Conservation (phyloP, 2,113 vertebrate species). For the Brachyhypopomus gauderio region DNA sequence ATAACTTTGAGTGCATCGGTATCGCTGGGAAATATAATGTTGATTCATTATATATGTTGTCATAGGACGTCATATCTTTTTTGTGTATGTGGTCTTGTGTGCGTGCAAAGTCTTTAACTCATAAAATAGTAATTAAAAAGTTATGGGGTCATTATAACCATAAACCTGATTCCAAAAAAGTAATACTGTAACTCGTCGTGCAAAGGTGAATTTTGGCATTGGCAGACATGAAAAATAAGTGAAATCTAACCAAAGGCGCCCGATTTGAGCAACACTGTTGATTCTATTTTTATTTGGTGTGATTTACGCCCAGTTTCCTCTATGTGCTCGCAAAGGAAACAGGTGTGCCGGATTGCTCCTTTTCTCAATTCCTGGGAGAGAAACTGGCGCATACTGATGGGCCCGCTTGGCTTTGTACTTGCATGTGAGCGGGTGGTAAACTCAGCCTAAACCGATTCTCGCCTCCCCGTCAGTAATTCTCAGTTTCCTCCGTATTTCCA, state of each 20-base stretch:
- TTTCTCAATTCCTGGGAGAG: constrained; percentile 85
- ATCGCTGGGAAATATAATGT: constrained; percentile 4
- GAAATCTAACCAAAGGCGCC: constrained; percentile 27
- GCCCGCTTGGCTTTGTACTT: constrained; percentile 86
- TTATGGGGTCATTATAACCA: constrained; percentile 11
- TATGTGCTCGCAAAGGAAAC: constrained; percentile 93
- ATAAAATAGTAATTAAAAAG: background rate
- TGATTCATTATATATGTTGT: constrained; percentile 23
- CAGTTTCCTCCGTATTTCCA: constrained; percentile 95
- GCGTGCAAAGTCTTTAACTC: background rate
- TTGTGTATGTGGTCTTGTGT: too few relatives aligned
- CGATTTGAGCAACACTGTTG: constrained; percentile 67
- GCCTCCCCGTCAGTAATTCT: constrained; percentile 85
- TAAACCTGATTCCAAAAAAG: background rate
- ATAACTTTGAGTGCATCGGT: constrained; percentile 21
- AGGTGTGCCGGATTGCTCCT: constrained; percentile 93
- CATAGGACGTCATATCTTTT: constrained; percentile 3
- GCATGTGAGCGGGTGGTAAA: constrained; percentile 83
- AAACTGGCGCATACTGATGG: constrained; percentile 79
- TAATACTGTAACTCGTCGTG: background rate
- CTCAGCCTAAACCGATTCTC: constrained; percentile 80
- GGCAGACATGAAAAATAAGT: constrained; percentile 1
- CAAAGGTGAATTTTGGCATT: background rate
- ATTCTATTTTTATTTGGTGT: constrained; percentile 89
- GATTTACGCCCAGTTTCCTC: constrained; percentile 91